phyloP scores from a whole-genome alignment of 2,113 vertebrate species.

The Saiga tatarica region DNA sequence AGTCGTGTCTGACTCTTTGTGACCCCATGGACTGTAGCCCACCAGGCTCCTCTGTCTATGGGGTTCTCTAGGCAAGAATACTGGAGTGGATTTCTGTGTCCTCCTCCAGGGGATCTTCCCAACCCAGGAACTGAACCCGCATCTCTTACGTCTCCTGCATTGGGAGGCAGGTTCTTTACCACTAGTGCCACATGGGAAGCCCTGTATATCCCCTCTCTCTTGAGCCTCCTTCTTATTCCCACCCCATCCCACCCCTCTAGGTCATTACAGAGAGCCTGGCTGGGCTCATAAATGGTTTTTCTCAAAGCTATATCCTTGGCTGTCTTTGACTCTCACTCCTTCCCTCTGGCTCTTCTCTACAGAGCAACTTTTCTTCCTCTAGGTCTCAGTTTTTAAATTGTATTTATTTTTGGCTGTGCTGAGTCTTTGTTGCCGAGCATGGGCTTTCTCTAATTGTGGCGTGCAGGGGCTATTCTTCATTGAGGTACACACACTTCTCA shows the following conservation, averaged over 20 bases:
- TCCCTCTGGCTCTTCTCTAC: not conserved
- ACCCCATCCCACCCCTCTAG: not conserved
- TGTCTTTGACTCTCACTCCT: not conserved
- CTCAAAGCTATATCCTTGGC: not conserved
- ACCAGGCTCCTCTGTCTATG: not conserved
- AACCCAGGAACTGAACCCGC: not conserved
- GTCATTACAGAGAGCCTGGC: not conserved
- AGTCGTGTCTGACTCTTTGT: not conserved
- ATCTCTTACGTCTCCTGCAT: not conserved
- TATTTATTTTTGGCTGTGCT: not conserved
- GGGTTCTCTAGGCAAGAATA: not conserved
- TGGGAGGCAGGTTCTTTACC: not conserved
- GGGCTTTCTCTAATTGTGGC: not conserved
- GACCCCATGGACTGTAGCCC: not conserved
- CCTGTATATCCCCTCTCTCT: not conserved
- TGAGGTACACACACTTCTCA: not conserved
- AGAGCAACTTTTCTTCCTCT: not conserved
- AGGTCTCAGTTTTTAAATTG: not conserved
- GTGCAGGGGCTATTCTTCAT: not conserved
- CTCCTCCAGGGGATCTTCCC: not conserved
- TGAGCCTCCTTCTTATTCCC: not conserved
- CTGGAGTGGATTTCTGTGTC: not conserved
- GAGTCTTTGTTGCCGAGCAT: not conserved
- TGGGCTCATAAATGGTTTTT: not conserved
- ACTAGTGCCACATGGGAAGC: not conserved